phyloP scores from a whole-genome alignment of 1,140 invertebrate species.

The Heliconius hermathena region DNA sequence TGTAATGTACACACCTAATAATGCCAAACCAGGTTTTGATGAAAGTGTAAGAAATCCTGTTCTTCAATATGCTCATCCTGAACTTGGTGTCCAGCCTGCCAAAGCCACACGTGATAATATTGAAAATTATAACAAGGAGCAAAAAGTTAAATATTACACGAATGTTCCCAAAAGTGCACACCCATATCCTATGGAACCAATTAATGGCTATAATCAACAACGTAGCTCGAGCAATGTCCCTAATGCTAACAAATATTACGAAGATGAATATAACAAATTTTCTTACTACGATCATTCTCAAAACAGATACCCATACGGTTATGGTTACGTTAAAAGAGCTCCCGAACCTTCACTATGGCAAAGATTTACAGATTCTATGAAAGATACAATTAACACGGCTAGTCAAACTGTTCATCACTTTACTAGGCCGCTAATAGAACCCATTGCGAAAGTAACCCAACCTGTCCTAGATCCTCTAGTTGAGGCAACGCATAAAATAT shows the following conservation, averaged over 20 bases:
- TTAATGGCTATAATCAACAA: slow-evolving; percentile 79
- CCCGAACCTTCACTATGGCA: slow-evolving; percentile 86
- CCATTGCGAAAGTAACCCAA: slow-evolving; percentile 85
- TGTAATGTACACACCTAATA: slow-evolving; percentile 82
- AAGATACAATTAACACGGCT: slow-evolving; percentile 86
- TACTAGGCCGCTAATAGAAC: slow-evolving; percentile 85
- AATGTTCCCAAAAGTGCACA: slow-evolving; percentile 74
- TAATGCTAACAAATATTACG: slow-evolving; percentile 80
- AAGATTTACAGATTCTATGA: slow-evolving; percentile 87
- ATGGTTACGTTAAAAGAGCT: slow-evolving; percentile 79
- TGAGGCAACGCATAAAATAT: slow-evolving; percentile 90
- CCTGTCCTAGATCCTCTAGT: slow-evolving; percentile 88
- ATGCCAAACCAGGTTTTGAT: slow-evolving; percentile 83
- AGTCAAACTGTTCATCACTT: slow-evolving; percentile 87
- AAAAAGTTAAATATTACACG: slow-evolving; percentile 76
- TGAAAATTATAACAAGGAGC: slow-evolving; percentile 63
- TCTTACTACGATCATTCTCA: slow-evolving; percentile 77
- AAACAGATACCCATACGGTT: slow-evolving; percentile 80
- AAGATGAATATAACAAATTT: slow-evolving; percentile 80
- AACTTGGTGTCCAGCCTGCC: slow-evolving; percentile 88
- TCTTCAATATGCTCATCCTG: slow-evolving; percentile 89
- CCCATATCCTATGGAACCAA: slow-evolving; percentile 77
- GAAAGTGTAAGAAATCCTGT: slow-evolving; percentile 87
- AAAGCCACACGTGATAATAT: slow-evolving; percentile 81
- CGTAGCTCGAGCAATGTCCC: slow-evolving; percentile 74